A percentile compares a stretch with the other conserved stretches of the same genome.
Evolutionary conservation across 2,113 vertebrate species (phyloP).

Genomic region (Heteronetta atricapilla): DNA sequence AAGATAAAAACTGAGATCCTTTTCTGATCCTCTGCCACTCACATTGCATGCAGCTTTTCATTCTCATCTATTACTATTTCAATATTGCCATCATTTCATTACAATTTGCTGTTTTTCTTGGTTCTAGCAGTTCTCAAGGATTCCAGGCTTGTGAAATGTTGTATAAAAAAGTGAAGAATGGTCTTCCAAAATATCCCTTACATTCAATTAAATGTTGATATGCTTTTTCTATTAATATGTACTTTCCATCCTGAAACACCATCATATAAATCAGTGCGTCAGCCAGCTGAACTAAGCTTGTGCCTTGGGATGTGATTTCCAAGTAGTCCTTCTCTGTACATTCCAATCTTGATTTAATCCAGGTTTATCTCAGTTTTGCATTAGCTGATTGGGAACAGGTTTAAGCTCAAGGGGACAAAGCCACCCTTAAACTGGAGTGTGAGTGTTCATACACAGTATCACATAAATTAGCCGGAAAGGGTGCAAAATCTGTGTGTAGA

Average conservation of each 20-base stretch:
- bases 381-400: not conserved
- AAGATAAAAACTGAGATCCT: not conserved
- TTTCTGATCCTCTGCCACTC: not conserved
- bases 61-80: not conserved
- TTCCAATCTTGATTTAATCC: conserved; percentile 53
- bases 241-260: conserved; percentile 19
- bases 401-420: not conserved
- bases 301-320: conserved; percentile 3
- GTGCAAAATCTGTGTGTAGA: not conserved
- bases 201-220: not conserved
- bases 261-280: conserved; percentile 1
- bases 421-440: not conserved
- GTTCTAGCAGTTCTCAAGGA: not conserved
- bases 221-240: conserved; percentile 13
- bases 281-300: not conserved
- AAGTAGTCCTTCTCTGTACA: not conserved
- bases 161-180: not conserved
- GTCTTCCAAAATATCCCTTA: not conserved
- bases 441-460: not conserved
- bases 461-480: not conserved
- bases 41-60: not conserved
- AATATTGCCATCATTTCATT: not conserved
- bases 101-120: not conserved
- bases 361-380: conserved; percentile 31
- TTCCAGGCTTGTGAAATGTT: not conserved